A percentile compares a stretch with the other conserved stretches of the same genome.
Conservation (phyloP, 2,113 vertebrate genomes). For the Spilogale gracilis region DNA sequence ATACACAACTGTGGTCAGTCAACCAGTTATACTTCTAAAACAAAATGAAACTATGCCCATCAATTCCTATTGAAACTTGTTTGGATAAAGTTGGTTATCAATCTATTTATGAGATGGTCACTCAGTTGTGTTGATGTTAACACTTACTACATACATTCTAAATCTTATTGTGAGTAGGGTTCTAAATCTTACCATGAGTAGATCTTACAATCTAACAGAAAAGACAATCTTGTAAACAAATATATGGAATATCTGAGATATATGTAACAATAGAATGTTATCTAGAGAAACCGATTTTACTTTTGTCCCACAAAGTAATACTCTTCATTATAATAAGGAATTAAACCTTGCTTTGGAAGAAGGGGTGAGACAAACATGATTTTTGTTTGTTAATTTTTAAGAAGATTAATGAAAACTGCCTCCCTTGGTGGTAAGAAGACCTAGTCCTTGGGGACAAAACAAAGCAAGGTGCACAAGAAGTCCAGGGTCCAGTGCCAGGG, state of each 20-base stretch:
- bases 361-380: not conserved
- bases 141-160: not conserved
- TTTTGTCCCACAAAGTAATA: not conserved
- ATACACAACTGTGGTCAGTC: not conserved
- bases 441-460: not conserved
- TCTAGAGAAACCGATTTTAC: not conserved
- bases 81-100: not conserved
- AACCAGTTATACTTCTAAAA: not conserved
- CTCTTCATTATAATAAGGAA: not conserved
- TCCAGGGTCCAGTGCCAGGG: not conserved
- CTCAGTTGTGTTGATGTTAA: not conserved
- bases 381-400: not conserved
- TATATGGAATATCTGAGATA: not conserved
- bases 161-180: not conserved
- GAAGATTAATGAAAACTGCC: not conserved
- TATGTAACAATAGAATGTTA: not conserved
- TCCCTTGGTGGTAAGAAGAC: not conserved
- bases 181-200: not conserved
- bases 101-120: not conserved
- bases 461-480: not conserved
- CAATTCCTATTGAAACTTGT: not conserved
- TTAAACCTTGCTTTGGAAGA: not conserved
- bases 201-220: not conserved
- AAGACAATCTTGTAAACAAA: not conserved
- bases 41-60: not conserved